Evolutionary conservation across 2,113 vertebrate genomes (phyloP).

Genomic region (Diphyllodes magnificus): DNA sequence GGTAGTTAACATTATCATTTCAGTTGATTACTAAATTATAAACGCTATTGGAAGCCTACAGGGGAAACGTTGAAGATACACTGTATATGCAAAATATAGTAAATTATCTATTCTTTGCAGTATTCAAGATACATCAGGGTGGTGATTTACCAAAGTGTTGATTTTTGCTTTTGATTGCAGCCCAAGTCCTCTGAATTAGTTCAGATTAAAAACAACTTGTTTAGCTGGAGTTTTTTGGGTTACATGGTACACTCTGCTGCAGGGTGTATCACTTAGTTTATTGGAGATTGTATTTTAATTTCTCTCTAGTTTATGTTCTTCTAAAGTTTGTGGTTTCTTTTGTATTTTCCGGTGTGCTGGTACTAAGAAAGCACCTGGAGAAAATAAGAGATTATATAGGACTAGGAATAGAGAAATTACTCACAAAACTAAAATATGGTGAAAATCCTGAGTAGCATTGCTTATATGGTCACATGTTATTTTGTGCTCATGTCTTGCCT

Average conservation of each 20-base stretch:
- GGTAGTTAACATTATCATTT: conserved; percentile 47
- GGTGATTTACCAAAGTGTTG: not conserved
- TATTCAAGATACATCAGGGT: not conserved
- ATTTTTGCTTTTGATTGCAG: not conserved
- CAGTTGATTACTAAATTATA: conserved; percentile 58
- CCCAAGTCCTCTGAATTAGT: not conserved
- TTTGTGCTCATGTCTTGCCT: not conserved
- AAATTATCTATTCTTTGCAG: conserved; percentile 18
- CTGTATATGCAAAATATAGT: conserved; percentile 10
- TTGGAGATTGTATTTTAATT: not conserved
- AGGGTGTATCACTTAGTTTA: not conserved
- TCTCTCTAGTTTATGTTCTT: not conserved
- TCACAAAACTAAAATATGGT: not conserved
- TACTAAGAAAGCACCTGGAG: not conserved
- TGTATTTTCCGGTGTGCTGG: not conserved
- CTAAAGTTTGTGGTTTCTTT: not conserved
- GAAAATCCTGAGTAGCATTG: not conserved
- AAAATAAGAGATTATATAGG: not conserved
- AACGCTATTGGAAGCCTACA: conserved; percentile 35
- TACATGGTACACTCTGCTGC: not conserved
- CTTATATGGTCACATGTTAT: not conserved
- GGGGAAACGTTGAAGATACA: conserved; percentile 12
- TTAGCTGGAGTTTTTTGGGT: not conserved
- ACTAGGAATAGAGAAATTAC: not conserved
- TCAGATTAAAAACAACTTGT: not conserved